These are phyloP conservation scores for Mythimna pallens DNA, from an alignment of 2,888 invertebrate species.

Conservation along the genomic window DNA sequence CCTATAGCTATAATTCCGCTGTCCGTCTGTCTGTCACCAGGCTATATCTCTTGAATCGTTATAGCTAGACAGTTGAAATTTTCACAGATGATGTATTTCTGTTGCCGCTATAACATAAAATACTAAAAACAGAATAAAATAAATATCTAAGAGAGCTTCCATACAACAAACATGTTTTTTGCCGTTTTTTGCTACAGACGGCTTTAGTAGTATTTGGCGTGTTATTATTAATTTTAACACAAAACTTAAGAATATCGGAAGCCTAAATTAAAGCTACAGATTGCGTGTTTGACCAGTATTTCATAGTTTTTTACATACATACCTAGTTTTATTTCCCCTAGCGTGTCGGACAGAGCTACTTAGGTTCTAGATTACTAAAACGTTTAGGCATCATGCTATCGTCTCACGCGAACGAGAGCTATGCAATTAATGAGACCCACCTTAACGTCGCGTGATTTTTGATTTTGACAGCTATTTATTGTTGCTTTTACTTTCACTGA, in stretches of 20 bases:
- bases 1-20: too few relatives aligned
- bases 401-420: slow-evolving; percentile 36
- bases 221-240: slow-evolving; percentile 1
- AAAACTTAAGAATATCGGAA: slow-evolving; percentile 1
- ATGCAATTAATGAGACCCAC: slow-evolving; percentile 39
- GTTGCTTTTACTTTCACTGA: slow-evolving; percentile 12
- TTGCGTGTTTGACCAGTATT: slow-evolving; percentile 39
- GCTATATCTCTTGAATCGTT: too few relatives aligned
- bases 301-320: slow-evolving; percentile 18
- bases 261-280: slow-evolving; percentile 11
- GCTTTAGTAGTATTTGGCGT: background rate
- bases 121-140: too few relatives aligned
- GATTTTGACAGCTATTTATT: slow-evolving; percentile 10
- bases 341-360: slow-evolving; percentile 38
- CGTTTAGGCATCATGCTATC: slow-evolving; percentile 43
- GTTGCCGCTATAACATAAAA: too few relatives aligned
- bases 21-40: too few relatives aligned
- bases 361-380: slow-evolving; percentile 44
- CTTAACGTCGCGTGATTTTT: slow-evolving; percentile 46
- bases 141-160: too few relatives aligned
- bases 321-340: slow-evolving; percentile 32
- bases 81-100: too few relatives aligned
- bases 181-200: too few relatives aligned
- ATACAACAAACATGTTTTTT: too few relatives aligned
- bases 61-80: too few relatives aligned